Base-by-base conservation (phyloP, 1,140 invertebrate genomes). In the Cyphomyrmex costatus region DNA sequence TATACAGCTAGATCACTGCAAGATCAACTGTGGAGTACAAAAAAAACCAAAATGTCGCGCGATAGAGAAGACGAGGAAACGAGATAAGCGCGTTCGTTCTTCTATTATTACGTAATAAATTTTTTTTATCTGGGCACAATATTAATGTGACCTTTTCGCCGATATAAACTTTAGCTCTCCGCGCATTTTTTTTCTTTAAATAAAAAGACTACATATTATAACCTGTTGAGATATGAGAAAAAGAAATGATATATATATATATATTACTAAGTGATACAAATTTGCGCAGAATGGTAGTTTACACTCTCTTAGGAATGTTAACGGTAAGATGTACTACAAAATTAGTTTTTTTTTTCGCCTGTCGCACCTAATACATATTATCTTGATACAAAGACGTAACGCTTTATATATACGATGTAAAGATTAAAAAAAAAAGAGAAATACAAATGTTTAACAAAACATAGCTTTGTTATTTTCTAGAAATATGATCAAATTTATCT, bases 251-350 rank as follows among this genome's bases (percentile, higher is more conserved):
- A 71, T 86, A 70, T 87, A 71, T 86, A 71, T 86, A 70, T 87
- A 30, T 1, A 42, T 42, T 21, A 56, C 46, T 56, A 65, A 21
- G 19, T 19, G 51, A 76, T 73, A 78, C 10, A 56, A 80, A 30
- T 71, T 77, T 77, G 89, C 70, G 61, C 56, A 56, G 51, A 30
- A 76, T 77, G 65, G 3, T 71, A 65, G 51, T 77, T 63, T 68
- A 78, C 24, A 63, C 42, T 10, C 8, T 10, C 36, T 86, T 78
- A 90, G 88, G 88, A 89, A 90, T 86, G 80, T 90, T 86, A 60
- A 74, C 80, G 58, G 60, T 90, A 84, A 87, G 85, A 87, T 42
- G 33, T 63, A 60, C 19, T 49, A 83, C 51, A 77, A 86, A 89
- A 83, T 77, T 76, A 46, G n/a, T 16, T 3, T 60, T 2, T 83